Base-by-base conservation (phyloP, 2,888 invertebrate species). In the Colostygia pectinataria region DNA sequence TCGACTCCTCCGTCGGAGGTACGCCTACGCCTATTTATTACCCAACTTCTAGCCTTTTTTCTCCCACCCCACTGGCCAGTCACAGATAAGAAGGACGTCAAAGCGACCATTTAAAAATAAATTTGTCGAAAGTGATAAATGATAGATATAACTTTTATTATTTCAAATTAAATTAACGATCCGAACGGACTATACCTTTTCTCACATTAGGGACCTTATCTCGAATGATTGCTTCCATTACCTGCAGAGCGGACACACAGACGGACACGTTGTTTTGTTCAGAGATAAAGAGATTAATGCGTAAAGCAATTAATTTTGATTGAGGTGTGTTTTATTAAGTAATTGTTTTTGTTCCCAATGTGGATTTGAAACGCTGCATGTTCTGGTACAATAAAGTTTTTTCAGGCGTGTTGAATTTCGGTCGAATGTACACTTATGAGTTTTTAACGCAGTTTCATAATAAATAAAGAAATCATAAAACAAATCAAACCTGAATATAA, bases 111-210 rank as follows among this genome's bases (percentile, higher is more conserved):
- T 90, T 89, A 89, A 87, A 90, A 87, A 83, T 86, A 83, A 90
- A 90, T 90, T 90, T 90, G 90, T 90, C 86, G 85, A 86, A 87
- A 84, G 87, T 86, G 88, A 89, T 88, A 89, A 89, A 89, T 85
- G 89, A 84, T 79, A 85, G 80, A 83, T 87, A 88, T 86, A 85
- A 86, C 74, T 87, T 88, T 89, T 88, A 89, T 89, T 89, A 88
- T 87, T 85, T 88, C 85, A 86, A 88, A 89, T 89, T 88, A 88
- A 89, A 89, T 88, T 85, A 89, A 88, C 88, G 86, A 87, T 80
- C 80, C 78, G 68, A 74, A 72, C 77, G 83, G 74, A 71, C 81
- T 86, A 84, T 77, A 83, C 84, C 86, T 86, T 88, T 88, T 88
- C 88, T 90, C 88, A 88, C 89, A 89, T 90, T 89, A 89, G 78